These are phyloP conservation scores for Pachyrhynchus sulphureomaculatus DNA, from an alignment of 1,140 invertebrate species.

Conservation along the genomic window DNA sequence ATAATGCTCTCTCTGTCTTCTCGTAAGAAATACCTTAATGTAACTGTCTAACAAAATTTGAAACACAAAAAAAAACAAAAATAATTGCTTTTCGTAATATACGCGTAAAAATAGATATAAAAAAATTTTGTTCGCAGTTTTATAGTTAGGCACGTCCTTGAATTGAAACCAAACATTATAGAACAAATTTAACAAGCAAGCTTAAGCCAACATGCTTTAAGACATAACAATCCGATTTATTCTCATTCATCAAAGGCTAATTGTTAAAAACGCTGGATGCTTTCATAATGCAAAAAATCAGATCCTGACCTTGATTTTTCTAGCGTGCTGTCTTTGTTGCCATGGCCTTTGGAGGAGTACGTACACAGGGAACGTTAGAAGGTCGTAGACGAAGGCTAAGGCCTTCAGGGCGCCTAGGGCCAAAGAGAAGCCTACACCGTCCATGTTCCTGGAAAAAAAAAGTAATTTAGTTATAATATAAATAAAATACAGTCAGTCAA, in stretches of 20 bases:
- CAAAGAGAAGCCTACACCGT: slow-evolving; percentile 74
- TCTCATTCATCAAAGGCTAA: background rate
- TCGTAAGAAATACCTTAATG: no score
- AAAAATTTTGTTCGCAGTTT: no score
- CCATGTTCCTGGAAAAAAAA: slow-evolving; percentile 67
- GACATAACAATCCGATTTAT: background rate
- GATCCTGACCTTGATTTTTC: slow-evolving; percentile 69
- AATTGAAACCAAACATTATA: no score
- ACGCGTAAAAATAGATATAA: no score
- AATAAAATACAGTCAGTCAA: no score
- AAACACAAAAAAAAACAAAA: no score
- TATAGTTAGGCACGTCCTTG: no score
- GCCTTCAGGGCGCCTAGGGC: slow-evolving; percentile 74
- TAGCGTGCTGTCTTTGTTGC: slow-evolving; percentile 72
- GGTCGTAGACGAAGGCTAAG: slow-evolving; percentile 81
- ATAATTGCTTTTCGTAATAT: no score
- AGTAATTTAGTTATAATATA: no score
- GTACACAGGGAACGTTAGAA: slow-evolving; percentile 88
- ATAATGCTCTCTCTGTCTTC: no score
- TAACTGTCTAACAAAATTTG: no score
- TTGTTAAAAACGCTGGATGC: slow-evolving; percentile 8
- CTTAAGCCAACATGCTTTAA: background rate
- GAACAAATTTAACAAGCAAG: background rate
- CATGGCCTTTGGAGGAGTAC: slow-evolving; percentile 85
- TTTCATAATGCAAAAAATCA: background rate